Conservation (phyloP, 1,140 invertebrate species). For the Cotesia typhae region DNA sequence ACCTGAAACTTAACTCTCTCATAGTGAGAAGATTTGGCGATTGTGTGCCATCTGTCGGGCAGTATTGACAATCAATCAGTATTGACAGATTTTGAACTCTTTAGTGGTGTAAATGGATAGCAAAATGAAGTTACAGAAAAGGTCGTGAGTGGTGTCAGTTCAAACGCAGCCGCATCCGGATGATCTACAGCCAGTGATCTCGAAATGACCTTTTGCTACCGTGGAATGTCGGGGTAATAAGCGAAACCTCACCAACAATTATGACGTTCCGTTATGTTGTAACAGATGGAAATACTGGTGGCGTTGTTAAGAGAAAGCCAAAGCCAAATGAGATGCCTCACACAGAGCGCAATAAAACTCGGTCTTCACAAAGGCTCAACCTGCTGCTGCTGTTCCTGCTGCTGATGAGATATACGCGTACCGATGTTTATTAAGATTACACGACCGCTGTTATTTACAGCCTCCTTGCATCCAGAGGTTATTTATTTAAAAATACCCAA, state of each 20-base stretch:
- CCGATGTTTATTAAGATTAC: constrained; percentile 60
- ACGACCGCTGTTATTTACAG: constrained; percentile 23
- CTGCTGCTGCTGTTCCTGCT: too few relatives aligned
- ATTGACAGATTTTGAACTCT: too few relatives aligned
- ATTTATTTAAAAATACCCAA: too few relatives aligned
- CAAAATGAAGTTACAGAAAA: background rate
- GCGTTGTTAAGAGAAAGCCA: background rate
- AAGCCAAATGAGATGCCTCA: constrained; percentile 34
- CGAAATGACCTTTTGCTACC: constrained; percentile 43
- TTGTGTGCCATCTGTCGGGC: too few relatives aligned
- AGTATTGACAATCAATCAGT: too few relatives aligned
- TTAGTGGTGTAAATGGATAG: background rate
- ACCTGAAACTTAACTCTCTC: too few relatives aligned
- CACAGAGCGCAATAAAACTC: constrained; percentile 37
- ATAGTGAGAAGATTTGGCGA: too few relatives aligned
- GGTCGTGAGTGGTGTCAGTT: constrained; percentile 4
- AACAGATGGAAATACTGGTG: background rate
- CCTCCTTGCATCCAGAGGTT: background rate
- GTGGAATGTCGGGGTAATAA: constrained; percentile 45
- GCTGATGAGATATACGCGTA: constrained; percentile 45
- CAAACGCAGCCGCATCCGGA: constrained; percentile 34
- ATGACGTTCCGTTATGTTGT: constrained; percentile 28
- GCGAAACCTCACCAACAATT: constrained; percentile 34
- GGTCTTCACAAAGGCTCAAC: constrained; percentile 40
- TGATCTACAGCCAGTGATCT: constrained; percentile 50